Conservation (phyloP, 2,888 invertebrate species). For the Desoria tigrina region DNA sequence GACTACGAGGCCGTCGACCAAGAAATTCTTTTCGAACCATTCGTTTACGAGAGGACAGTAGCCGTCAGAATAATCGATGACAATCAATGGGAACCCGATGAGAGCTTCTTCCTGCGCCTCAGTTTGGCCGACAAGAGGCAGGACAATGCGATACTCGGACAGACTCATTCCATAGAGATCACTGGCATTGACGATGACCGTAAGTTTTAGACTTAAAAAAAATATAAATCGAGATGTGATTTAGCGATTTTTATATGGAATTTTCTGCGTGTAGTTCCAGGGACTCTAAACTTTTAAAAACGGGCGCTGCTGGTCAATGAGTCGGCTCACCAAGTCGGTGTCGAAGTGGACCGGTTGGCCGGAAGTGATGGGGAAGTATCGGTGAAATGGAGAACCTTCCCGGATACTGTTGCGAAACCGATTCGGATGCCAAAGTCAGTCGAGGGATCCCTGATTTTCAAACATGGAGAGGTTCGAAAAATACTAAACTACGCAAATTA, state of each 20-base stretch:
- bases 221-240: slow-evolving; percentile 12
- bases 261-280: slow-evolving; percentile 64
- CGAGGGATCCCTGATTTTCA: slow-evolving; percentile 58
- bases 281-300: slow-evolving; percentile 61
- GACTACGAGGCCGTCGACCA: slow-evolving; percentile 16
- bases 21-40: slow-evolving; percentile 24
- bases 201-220: slow-evolving; percentile 53
- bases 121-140: slow-evolving; percentile 43
- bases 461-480: slow-evolving; percentile 58
- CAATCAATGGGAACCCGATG: slow-evolving; percentile 64
- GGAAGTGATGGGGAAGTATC: slow-evolving; percentile 62
- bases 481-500: too few species aligned
- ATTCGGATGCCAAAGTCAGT: not conserved
- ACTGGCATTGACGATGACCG: slow-evolving; percentile 65
- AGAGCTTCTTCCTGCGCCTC: slow-evolving; percentile 64
- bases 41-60: slow-evolving; percentile 22
- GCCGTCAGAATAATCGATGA: slow-evolving; percentile 60
- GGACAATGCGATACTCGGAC: slow-evolving; percentile 57
- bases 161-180: slow-evolving; percentile 62
- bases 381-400: slow-evolving; percentile 61
- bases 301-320: slow-evolving; percentile 62
- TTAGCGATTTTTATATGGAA: too few species aligned
- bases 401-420: slow-evolving; percentile 59
- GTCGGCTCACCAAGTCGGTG: slow-evolving; percentile 58
- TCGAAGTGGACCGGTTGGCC: slow-evolving; percentile 59